Percentiles rank a stretch among this genome's conserved stretches.
These are phyloP conservation scores for Zhuqinia jingwanae DNA, from an alignment of 2,888 invertebrate species.

Conservation along the genomic window DNA sequence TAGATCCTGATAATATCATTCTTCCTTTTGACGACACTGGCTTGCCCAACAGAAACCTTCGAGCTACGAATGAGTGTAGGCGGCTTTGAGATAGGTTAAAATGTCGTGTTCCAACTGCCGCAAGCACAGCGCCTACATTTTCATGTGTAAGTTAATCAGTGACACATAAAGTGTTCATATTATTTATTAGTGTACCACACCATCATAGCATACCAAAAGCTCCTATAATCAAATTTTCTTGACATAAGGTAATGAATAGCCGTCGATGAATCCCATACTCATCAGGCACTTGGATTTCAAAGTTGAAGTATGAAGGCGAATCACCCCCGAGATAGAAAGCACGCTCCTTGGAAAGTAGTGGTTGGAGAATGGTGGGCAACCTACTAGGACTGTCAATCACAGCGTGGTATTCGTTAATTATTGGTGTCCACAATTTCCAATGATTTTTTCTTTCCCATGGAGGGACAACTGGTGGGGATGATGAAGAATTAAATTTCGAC, in stretches of 20 bases:
- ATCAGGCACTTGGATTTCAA: background rate
- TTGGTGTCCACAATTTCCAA: conserved; percentile 16
- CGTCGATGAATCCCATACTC: conserved; percentile 1
- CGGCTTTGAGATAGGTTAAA: background rate
- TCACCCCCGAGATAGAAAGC: background rate
- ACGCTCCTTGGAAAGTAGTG: conserved; percentile 11
- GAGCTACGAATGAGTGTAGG: background rate
- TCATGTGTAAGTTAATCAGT: too few species aligned
- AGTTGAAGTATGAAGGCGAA: background rate
- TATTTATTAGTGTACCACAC: background rate
- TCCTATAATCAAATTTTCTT: conserved; percentile 20
- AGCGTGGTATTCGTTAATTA: background rate
- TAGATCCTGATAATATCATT: background rate
- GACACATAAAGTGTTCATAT: too few species aligned
- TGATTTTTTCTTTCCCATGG: conserved; percentile 15
- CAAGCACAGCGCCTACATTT: conserved; percentile 4
- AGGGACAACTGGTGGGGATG: conserved; percentile 2
- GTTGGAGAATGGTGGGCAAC: background rate
- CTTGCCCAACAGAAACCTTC: background rate
- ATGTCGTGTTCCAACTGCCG: background rate
- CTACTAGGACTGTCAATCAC: background rate
- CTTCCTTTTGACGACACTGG: background rate
- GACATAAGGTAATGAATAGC: conserved; percentile 1
- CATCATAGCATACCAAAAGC: background rate
- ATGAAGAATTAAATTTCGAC: background rate